These are phyloP conservation scores for Panthera tigris DNA, from an alignment of 2,113 vertebrate genomes.

Conservation along the genomic window DNA sequence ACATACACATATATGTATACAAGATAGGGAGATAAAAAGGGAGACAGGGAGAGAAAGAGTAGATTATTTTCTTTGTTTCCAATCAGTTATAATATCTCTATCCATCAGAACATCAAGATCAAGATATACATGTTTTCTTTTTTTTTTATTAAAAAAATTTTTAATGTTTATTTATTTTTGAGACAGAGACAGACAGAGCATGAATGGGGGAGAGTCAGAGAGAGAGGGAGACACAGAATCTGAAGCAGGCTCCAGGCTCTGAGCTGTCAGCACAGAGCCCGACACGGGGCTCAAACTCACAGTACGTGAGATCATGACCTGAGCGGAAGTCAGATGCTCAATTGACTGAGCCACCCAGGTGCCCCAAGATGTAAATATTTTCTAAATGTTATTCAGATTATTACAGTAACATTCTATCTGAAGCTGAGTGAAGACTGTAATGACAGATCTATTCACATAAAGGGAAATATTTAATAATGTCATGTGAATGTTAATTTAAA, in stretches of 20 bases:
- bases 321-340: too few relatives aligned
- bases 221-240: too few relatives aligned
- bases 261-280: too few relatives aligned
- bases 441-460: neutral
- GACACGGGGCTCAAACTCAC: too few relatives aligned
- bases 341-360: too few relatives aligned
- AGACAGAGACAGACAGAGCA: too few relatives aligned
- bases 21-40: neutral
- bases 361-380: neutral
- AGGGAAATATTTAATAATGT: neutral
- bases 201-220: too few relatives aligned
- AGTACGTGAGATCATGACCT: too few relatives aligned
- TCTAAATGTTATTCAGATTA: neutral
- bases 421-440: neutral
- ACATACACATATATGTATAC: neutral
- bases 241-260: too few relatives aligned
- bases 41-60: neutral
- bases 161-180: too few relatives aligned
- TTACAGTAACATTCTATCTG: neutral
- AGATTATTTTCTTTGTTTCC: neutral
- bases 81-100: neutral
- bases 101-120: neutral
- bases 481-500: neutral
- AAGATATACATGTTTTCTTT: neutral
- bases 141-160: too few relatives aligned